Conservation (phyloP, 2,113 vertebrate species). For the Ctenomys sociabilis region DNA sequence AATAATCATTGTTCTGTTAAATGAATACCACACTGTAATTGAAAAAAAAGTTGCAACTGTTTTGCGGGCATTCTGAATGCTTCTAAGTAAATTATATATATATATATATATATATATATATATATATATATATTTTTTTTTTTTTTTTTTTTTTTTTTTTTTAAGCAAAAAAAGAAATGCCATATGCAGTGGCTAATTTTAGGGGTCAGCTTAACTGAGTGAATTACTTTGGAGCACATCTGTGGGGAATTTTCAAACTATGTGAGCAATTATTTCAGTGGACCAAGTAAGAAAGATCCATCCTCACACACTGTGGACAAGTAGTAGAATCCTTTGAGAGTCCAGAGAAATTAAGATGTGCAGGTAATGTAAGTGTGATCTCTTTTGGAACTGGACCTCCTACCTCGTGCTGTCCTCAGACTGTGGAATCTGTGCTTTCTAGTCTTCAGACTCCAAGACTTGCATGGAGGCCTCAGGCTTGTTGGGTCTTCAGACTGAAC, state of each 20-base stretch:
- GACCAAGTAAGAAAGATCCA: neutral
- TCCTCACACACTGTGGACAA: neutral
- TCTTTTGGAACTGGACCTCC: neutral
- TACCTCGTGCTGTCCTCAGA: neutral
- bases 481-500: neutral
- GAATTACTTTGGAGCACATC: neutral
- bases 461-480: neutral
- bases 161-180: neutral
- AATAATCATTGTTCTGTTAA: no score
- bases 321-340: neutral
- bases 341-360: neutral
- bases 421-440: neutral
- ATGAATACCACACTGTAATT: no score
- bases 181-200: neutral
- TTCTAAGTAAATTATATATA: no score
- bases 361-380: neutral
- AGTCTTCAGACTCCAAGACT: neutral
- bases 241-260: neutral
- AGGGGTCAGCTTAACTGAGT: neutral
- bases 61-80: no score
- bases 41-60: no score
- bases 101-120: no score
- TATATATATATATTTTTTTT: no score
- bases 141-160: no score
- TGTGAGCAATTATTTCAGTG: neutral